Evolutionary conservation across 2,797 vertebrate genomes (phyloP).

Genomic region (Eulemur albifrons): DNA sequence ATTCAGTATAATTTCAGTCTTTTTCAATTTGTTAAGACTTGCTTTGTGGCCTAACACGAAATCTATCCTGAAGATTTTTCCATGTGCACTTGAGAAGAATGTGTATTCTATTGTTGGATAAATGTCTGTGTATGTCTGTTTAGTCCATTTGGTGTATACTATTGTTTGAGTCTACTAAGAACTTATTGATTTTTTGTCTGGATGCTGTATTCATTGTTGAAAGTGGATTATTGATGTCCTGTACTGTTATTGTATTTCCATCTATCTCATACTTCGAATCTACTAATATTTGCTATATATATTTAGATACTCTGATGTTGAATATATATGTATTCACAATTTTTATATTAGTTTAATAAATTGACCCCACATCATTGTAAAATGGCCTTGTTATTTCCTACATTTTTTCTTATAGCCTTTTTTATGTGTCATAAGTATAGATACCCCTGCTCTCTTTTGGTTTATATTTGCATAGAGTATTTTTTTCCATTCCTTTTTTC

Average conservation of each 20-base stretch:
- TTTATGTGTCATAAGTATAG: too few species aligned
- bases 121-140: not conserved
- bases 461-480: not conserved
- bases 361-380: too few species aligned
- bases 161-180: not conserved
- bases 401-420: too few species aligned
- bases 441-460: too few species aligned
- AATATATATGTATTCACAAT: not conserved
- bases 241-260: not conserved
- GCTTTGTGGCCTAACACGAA: not conserved
- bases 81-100: not conserved
- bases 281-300: not conserved
- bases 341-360: not conserved
- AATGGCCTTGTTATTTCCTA: too few species aligned
- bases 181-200: not conserved
- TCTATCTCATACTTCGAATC: not conserved
- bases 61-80: not conserved
- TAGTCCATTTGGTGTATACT: not conserved
- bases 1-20: not conserved
- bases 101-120: not conserved
- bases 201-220: not conserved
- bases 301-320: not conserved
- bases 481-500: not conserved
- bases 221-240: not conserved
- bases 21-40: not conserved